Conservation (phyloP, 2,113 vertebrate species). For the Rostratula benghalensis region DNA sequence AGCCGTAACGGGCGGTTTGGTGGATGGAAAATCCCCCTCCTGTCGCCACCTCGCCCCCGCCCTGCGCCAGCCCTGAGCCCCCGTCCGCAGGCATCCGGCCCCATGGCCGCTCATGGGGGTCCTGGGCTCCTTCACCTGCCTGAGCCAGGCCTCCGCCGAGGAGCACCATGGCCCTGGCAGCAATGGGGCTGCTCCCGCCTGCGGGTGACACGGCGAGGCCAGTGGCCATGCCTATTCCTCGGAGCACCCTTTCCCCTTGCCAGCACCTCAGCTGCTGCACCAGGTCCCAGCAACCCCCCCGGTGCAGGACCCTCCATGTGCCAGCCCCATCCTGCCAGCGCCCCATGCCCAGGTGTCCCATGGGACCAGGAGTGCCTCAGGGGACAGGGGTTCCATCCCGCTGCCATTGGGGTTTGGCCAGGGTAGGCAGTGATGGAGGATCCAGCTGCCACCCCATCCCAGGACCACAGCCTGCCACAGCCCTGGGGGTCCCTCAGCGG, state of each 20-base stretch:
- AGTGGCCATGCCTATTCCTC: rapidly evolving
- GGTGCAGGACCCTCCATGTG: rapidly evolving
- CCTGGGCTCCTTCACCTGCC: neutral
- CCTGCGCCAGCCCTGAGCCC: neutral
- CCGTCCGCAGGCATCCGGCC: neutral
- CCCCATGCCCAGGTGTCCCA: neutral
- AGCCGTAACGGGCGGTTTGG: conserved; percentile 5
- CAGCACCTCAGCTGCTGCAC: neutral
- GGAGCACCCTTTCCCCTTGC: neutral
- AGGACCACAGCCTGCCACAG: neutral
- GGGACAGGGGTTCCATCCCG: rapidly evolving
- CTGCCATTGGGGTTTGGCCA: neutral
- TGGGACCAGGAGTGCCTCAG: neutral
- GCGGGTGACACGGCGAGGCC: rapidly evolving
- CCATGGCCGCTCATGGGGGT: neutral
- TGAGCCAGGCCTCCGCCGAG: rapidly evolving
- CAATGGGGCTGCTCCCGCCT: neutral
- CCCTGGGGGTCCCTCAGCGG: neutral
- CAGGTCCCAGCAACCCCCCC: rapidly evolving
- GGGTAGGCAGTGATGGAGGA: neutral
- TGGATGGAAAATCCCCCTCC: conserved; percentile 48
- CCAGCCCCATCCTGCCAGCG: neutral
- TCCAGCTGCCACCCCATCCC: neutral
- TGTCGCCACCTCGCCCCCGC: neutral
- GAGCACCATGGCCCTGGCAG: neutral